phyloP scores from a whole-genome alignment of 1,140 invertebrate species.

The Ladona fulva region DNA sequence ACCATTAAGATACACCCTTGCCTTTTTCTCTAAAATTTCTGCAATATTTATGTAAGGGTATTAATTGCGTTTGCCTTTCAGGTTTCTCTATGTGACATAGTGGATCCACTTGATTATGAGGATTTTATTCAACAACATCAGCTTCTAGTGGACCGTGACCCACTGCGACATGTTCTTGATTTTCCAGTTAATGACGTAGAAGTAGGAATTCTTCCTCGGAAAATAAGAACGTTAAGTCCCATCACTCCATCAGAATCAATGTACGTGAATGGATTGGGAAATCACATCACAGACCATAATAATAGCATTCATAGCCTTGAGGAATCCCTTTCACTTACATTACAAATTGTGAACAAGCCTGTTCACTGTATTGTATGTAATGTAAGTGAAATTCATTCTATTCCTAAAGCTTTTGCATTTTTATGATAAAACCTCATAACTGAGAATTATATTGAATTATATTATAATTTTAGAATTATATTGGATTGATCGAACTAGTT shows the following conservation, averaged over 20 bases:
- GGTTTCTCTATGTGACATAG: slow-evolving; percentile 68
- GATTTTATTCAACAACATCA: slow-evolving; percentile 75
- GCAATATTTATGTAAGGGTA: background rate
- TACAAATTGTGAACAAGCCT: no score
- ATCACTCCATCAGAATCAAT: slow-evolving; percentile 73
- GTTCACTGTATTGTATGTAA: no score
- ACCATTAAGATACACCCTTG: background rate
- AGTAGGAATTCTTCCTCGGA: slow-evolving; percentile 64
- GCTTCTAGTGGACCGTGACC: slow-evolving; percentile 66
- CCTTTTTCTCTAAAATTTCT: no score
- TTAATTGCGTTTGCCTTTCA: slow-evolving; percentile 31
- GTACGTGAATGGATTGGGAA: slow-evolving; percentile 41
- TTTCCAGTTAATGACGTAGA: slow-evolving; percentile 80
- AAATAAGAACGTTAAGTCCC: slow-evolving; percentile 70
- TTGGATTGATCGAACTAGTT: no score
- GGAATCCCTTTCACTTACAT: no score
- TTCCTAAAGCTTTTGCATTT: no score
- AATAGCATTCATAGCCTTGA: no score
- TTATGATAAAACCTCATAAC: no score
- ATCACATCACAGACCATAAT: background rate
- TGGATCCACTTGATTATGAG: slow-evolving; percentile 88
- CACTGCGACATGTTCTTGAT: slow-evolving; percentile 62
- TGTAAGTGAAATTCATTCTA: no score
- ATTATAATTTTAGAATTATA: no score
- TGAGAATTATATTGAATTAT: no score